Conservation (phyloP, 1,140 invertebrate species). For the Sycophila sp. region DNA sequence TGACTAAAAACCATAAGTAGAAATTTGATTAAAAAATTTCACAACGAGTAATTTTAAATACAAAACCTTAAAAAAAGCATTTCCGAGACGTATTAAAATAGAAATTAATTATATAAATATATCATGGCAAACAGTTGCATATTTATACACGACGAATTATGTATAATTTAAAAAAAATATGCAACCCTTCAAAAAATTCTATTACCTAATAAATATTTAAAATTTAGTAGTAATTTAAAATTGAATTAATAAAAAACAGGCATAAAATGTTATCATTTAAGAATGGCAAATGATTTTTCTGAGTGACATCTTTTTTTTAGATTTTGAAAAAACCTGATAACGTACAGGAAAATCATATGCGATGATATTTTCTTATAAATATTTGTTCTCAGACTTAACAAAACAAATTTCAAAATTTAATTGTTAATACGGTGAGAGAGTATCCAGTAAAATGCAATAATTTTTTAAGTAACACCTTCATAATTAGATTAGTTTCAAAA, state of each 20-base stretch:
- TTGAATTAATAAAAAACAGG: not conserved
- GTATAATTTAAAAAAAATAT: too few relatives aligned
- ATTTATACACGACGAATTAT: too few relatives aligned
- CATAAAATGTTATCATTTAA: too few relatives aligned
- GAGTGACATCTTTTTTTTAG: too few relatives aligned
- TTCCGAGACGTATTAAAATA: not conserved
- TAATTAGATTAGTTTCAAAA: not conserved
- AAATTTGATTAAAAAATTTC: slow-evolving; percentile 11
- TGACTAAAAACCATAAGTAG: not conserved
- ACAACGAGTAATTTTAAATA: not conserved
- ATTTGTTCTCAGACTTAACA: not conserved
- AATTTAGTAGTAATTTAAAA: too few relatives aligned
- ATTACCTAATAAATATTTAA: too few relatives aligned
- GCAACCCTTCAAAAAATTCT: too few relatives aligned
- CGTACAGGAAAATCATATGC: too few relatives aligned
- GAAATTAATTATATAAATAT: slow-evolving; percentile 3
- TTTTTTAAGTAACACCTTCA: not conserved
- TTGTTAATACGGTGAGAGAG: not conserved
- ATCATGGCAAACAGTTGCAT: slow-evolving; percentile 24
- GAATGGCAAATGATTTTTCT: too few relatives aligned
- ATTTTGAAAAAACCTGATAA: not conserved
- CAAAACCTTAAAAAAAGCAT: not conserved
- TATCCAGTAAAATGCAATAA: not conserved
- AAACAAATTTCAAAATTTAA: not conserved
- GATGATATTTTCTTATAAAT: not conserved